A percentile compares a stretch with the other conserved stretches of the same genome.
Conservation (phyloP, 2,797 vertebrate genomes). For the Darevskia nairensis region DNA sequence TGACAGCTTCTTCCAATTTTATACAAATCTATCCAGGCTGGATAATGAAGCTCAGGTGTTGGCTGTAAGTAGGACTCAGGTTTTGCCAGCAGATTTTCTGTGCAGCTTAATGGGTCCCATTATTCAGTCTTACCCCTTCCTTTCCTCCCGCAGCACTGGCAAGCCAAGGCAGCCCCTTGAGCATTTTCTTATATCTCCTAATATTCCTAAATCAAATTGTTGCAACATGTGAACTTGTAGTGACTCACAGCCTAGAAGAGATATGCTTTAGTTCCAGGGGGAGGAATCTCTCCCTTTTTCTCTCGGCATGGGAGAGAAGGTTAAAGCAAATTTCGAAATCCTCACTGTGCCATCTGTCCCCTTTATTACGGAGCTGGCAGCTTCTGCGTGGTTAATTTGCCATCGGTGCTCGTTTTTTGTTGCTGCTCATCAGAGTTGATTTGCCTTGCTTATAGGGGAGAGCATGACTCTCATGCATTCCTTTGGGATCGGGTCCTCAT, state of each 20-base stretch:
- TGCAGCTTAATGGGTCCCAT: not conserved
- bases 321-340: conserved; percentile 16
- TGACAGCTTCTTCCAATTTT: conserved; percentile 12
- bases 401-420: not conserved
- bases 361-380: conserved; percentile 18
- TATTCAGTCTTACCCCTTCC: not conserved
- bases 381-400: not conserved
- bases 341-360: conserved; percentile 40
- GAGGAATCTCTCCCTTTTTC: not conserved
- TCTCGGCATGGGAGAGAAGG: conserved; percentile 36
- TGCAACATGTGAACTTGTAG: not conserved
- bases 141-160: not conserved
- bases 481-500: not conserved
- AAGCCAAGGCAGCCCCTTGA: not conserved
- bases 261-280: not conserved
- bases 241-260: fast-evolving
- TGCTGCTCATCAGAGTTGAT: not conserved
- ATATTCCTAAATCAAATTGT: conserved; percentile 8
- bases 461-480: not conserved
- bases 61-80: not conserved
- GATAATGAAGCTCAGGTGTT: conserved; percentile 4
- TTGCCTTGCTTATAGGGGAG: not conserved
- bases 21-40: not conserved
- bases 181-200: not conserved
- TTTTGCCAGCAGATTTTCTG: not conserved